Conservation (phyloP, 1,140 invertebrate genomes). For the Sipha flava region DNA sequence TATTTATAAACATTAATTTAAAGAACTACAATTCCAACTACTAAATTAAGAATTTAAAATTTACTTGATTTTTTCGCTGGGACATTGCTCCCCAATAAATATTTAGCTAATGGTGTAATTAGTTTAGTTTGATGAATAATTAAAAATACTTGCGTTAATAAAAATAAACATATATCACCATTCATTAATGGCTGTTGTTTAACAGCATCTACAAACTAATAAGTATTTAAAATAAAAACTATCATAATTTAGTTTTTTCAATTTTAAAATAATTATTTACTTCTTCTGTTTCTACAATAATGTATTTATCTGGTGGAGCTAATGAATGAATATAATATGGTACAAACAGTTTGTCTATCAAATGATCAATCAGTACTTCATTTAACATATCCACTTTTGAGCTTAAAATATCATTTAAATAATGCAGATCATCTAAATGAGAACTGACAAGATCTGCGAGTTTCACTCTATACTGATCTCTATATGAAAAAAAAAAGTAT, state of each 20-base stretch:
- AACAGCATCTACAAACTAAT: constrained; percentile 24
- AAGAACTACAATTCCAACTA: no score
- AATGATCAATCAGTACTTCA: constrained; percentile 88
- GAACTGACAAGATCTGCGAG: constrained; percentile 92
- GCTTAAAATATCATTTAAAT: constrained; percentile 92
- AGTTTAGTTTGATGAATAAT: constrained; percentile 83
- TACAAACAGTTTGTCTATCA: constrained; percentile 85
- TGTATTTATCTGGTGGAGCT: constrained; percentile 43
- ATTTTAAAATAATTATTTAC: constrained; percentile 39
- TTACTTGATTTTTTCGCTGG: constrained; percentile 55
- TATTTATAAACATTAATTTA: no score
- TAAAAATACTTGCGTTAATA: constrained; percentile 92
- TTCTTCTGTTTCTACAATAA: constrained; percentile 45
- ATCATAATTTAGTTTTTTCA: constrained; percentile 43
- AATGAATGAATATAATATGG: constrained; percentile 92
- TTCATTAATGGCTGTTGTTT: constrained; percentile 29
- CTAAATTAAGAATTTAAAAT: neutral
- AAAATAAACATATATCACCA: constrained; percentile 63
- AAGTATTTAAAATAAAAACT: constrained; percentile 47
- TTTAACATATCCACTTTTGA: constrained; percentile 88
- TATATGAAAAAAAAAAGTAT: constrained; percentile 42
- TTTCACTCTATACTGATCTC: constrained; percentile 32
- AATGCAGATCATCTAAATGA: constrained; percentile 95
- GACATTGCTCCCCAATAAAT: constrained; percentile 62
- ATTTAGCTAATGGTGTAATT: constrained; percentile 77